Evolutionary conservation across 2,888 invertebrate genomes (phyloP).

Genomic region (Prenolepis imparis): DNA sequence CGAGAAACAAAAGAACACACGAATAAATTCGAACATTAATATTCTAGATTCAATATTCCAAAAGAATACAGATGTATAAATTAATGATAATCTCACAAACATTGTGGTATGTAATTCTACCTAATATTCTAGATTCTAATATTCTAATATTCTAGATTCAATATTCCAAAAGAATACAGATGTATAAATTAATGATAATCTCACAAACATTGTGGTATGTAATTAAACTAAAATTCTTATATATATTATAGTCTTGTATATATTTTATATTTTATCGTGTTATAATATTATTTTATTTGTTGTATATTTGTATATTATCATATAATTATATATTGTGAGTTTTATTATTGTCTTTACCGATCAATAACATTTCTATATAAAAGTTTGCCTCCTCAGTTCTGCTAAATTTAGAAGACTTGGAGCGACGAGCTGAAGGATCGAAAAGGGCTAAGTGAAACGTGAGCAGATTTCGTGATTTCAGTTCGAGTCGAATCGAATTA

Average conservation of each 20-base stretch:
- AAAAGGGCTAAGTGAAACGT: neutral
- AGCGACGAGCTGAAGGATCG: neutral
- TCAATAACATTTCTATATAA: neutral
- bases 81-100: neutral
- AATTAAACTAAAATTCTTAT: neutral
- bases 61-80: neutral
- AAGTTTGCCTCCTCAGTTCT: neutral
- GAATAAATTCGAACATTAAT: neutral
- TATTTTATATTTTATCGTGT: neutral
- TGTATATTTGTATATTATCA: neutral
- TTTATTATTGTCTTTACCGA: neutral
- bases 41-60: neutral
- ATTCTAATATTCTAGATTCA: neutral
- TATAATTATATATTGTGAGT: neutral
- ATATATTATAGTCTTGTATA: neutral
- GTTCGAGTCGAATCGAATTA: slow-evolving; percentile 36
- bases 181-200: neutral
- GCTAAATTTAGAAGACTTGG: neutral
- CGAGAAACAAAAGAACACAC: neutral
- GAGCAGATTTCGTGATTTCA: slow-evolving; percentile 23
- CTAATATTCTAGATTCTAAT: neutral
- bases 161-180: neutral
- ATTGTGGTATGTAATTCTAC: no score
- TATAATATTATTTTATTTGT: neutral
- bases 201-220: neutral